These are phyloP conservation scores for Temnothorax curvispinosus DNA, from an alignment of 1,140 invertebrate genomes.

Conservation along the genomic window DNA sequence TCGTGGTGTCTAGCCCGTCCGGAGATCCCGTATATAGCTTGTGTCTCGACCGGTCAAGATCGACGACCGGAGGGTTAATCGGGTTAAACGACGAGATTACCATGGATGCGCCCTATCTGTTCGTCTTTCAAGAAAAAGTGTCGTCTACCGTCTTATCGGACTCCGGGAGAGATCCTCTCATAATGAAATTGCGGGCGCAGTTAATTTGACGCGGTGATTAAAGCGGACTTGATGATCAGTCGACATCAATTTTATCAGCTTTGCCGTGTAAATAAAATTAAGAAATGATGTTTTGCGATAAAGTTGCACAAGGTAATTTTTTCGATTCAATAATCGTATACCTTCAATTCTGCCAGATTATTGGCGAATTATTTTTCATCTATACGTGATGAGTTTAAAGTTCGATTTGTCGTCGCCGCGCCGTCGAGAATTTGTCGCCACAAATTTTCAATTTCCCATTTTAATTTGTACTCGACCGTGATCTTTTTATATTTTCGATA, in stretches of 20 bases:
- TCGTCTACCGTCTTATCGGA: neutral
- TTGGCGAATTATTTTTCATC: neutral
- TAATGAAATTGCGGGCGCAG: slow-evolving; percentile 44
- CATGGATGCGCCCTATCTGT: slow-evolving; percentile 7
- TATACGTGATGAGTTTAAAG: neutral
- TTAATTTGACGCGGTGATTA: slow-evolving; percentile 37
- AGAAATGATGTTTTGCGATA: neutral
- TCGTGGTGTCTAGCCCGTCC: neutral
- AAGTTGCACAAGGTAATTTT: neutral
- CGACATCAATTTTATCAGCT: neutral
- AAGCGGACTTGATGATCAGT: neutral
- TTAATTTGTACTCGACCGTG: neutral
- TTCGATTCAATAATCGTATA: neutral
- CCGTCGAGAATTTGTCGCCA: neutral
- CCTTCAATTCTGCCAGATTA: neutral
- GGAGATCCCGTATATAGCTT: neutral
- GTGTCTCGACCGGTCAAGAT: slow-evolving; percentile 45
- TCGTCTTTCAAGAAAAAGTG: slow-evolving; percentile 33
- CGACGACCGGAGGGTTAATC: slow-evolving; percentile 45
- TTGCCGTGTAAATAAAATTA: neutral
- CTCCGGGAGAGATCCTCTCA: neutral
- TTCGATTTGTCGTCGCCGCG: neutral
- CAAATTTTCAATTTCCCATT: neutral
- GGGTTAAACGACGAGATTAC: slow-evolving; percentile 58
- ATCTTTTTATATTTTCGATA: slow-evolving; percentile 14